phyloP scores from a whole-genome alignment of 2,797 vertebrate genomes.

The Eupleurogrammus muticus region DNA sequence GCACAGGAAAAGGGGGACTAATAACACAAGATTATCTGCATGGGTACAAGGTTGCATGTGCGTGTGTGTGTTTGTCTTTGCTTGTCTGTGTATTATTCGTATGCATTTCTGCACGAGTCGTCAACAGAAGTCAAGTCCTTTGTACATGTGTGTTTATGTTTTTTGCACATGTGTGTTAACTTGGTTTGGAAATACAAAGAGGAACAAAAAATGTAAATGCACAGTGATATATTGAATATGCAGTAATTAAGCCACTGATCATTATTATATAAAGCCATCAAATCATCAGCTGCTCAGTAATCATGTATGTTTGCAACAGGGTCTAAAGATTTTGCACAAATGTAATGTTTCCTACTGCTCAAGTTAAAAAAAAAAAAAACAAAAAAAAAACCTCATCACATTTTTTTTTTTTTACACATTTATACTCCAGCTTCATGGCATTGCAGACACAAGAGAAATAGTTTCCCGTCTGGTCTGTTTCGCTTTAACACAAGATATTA shows the following conservation, averaged over 20 bases:
- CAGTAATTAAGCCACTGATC: conserved; percentile 74
- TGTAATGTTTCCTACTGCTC: conserved; percentile 69
- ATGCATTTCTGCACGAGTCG: conserved; percentile 69
- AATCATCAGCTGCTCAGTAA: conserved; percentile 76
- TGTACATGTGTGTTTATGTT: conserved; percentile 64
- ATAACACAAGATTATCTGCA: conserved; percentile 53
- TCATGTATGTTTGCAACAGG: conserved; percentile 76
- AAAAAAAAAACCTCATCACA: too few relatives aligned
- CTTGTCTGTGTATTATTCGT: conserved; percentile 59
- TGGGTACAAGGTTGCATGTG: conserved; percentile 57
- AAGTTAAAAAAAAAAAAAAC: conserved; percentile 62
- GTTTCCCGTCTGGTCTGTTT: conserved; percentile 62
- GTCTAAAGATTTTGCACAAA: conserved; percentile 77
- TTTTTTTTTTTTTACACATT: conserved; percentile 63
- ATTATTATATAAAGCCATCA: conserved; percentile 74
- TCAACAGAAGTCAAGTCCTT: conserved; percentile 51
- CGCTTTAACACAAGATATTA: conserved; percentile 67
- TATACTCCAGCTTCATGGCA: conserved; percentile 60
- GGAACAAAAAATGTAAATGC: conserved; percentile 65
- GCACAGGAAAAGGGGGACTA: conserved; percentile 58
- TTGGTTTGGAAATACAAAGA: too few relatives aligned
- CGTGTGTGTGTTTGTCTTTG: conserved; percentile 37
- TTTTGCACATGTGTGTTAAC: conserved; percentile 67
- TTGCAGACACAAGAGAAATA: conserved; percentile 26
- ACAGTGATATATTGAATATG: conserved; percentile 72